Evolutionary conservation across 2,888 invertebrate genomes (phyloP), one percentile per base, ranked within the genome.

Genomic region (Tenthredo notha): DNA sequence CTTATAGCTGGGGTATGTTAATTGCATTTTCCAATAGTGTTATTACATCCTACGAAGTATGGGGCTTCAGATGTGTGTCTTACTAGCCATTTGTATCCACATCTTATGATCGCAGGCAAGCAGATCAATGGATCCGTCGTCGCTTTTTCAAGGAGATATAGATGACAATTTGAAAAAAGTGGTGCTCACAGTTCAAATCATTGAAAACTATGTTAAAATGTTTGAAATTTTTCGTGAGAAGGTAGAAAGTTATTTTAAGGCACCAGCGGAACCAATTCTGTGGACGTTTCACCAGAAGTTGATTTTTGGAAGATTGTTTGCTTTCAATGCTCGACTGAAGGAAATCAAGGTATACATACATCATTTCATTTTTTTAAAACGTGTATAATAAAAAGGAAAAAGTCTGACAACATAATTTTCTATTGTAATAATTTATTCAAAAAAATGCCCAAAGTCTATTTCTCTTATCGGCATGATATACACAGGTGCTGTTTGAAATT

Each of bases 141-240:
- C 97, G 0, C 95, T 98, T 87, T 98, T 98, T 93, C 97, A 98
- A 94, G 97, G 97, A 0, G 98, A 98, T 87, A 94, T 96, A 0
- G 97, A 97, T 87, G 98, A 98, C 89, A 96, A 96, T 72, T 93
- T 96, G 18, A 90, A 94, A 6, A 96, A 96, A 91, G 93, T 97
- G 2, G 93, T 92, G 21, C 94, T 94, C 47, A 95, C 94, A 2
- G 91, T 95, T 29, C 89, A 89, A 0, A 94, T 94, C 84, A 91
- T 96, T 21, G 94, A 95, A 54, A 94, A 94, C 89, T 96, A 88
- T 87, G 94, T 94, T 75, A 94, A 94, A 5, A 94, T 94, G 0
- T 95, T 95, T 86, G 94, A 94, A 86, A 90, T 94, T 89, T 95
- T 95, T 89, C 94, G 95, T 12, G 94, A 93, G 72, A 95, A 95